Evolutionary conservation across 1,140 invertebrate genomes (phyloP).

Genomic region (Brachionus koreanus): DNA sequence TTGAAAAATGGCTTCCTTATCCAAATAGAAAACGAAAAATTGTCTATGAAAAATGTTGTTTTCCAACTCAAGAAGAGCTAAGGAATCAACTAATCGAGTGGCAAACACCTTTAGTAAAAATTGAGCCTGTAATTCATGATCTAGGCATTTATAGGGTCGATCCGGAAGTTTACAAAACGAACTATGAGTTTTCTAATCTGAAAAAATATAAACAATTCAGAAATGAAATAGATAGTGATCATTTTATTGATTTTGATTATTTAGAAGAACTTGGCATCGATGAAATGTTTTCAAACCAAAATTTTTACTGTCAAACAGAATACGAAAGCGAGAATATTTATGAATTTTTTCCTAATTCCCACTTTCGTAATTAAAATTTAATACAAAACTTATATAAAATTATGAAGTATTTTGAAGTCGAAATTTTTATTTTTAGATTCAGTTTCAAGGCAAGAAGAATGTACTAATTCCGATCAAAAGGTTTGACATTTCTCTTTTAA

Average conservation of each 20-base stretch:
- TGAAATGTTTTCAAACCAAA: neutral
- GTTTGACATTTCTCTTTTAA: neutral
- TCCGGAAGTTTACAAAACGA: neutral
- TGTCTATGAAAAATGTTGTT: constrained; percentile 17
- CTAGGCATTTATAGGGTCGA: neutral
- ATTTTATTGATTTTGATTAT: neutral
- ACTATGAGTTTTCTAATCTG: neutral
- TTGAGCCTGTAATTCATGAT: neutral
- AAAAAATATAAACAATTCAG: neutral
- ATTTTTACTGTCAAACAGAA: neutral
- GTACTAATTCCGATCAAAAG: neutral
- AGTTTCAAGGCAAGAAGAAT: neutral
- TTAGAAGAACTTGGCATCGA: neutral
- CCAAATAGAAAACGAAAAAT: constrained; percentile 11
- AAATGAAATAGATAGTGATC: constrained; percentile 2
- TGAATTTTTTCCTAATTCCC: neutral
- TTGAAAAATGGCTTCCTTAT: constrained; percentile 43
- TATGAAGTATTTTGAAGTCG: no score
- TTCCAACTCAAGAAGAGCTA: neutral
- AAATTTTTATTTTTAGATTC: neutral
- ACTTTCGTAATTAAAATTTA: neutral
- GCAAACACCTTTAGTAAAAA: neutral
- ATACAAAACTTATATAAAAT: no score
- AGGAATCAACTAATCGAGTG: constrained; percentile 42
- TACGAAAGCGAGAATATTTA: neutral